These are phyloP conservation scores for Ctenopoma multispine DNA, from an alignment of 2,797 vertebrate genomes.

Conservation along the genomic window DNA sequence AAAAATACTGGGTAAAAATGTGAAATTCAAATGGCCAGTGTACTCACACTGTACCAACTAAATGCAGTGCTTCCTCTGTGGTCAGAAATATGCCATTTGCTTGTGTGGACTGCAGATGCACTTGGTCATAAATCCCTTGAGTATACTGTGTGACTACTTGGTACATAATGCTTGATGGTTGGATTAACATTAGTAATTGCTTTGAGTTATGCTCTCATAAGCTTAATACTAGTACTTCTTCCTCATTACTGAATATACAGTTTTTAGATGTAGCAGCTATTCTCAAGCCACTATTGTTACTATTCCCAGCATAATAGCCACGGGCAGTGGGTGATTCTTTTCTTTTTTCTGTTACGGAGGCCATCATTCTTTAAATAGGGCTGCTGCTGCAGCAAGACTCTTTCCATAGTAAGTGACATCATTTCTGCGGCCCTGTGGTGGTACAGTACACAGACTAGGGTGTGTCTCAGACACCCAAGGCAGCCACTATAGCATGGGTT, in stretches of 20 bases:
- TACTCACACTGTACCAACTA: neutral
- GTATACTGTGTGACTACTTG: neutral
- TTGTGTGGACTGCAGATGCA: slow-evolving; percentile 6
- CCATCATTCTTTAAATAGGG: slow-evolving; percentile 61
- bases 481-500: slow-evolving; percentile 2
- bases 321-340: slow-evolving; percentile 29
- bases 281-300: slow-evolving; percentile 31
- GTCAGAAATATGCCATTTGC: neutral
- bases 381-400: slow-evolving; percentile 50
- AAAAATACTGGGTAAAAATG: neutral
- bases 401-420: slow-evolving; percentile 65
- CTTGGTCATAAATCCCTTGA: slow-evolving; percentile 21
- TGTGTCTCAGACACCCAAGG: slow-evolving; percentile 41
- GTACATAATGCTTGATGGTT: slow-evolving; percentile 8
- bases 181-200: slow-evolving; percentile 8
- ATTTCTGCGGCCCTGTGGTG: slow-evolving; percentile 51
- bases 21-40: neutral
- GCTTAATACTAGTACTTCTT: neutral
- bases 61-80: neutral
- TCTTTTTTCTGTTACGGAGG: slow-evolving; percentile 42
- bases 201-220: slow-evolving; percentile 6
- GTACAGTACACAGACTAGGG: slow-evolving; percentile 54
- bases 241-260: slow-evolving; percentile 23
- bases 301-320: slow-evolving; percentile 32
- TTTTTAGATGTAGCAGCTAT: slow-evolving; percentile 17